Evolutionary conservation across 2,888 invertebrate species (phyloP), one percentile per base, ranked within the genome.

Genomic region (Allygus modestus): DNA sequence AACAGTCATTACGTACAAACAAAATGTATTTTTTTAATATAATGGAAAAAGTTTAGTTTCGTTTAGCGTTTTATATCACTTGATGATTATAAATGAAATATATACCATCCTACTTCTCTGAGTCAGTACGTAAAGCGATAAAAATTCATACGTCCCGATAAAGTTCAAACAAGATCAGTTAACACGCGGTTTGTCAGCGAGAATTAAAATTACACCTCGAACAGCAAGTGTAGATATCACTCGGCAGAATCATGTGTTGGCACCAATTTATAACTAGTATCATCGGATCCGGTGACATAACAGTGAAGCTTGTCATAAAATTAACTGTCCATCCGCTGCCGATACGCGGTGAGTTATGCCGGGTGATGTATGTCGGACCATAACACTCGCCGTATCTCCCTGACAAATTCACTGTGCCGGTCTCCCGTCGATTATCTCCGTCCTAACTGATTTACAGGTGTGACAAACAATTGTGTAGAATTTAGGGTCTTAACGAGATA

Each of bases 291-390:
- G 28, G 65, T 65, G 65, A 65, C 65, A 65, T 65, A 65, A 65
- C 15, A 5, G 65, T 65, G 65, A 65, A 65, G 65, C 65, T 17
- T 65, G 65, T 65, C 65, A 65, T 65, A 65, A 65, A 65, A 65
- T 65, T 65, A 65, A 31, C 65, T 28, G 65, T 23, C 28, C 65
- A 65, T 65, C 65, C 65, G 65, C 28, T 65, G 65, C 65, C 65
- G 65, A 65, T 65, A 65, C 31, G 58, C 58, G 12, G 26, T 20
- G 58, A 58, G 58, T 23, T 58, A 58, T 20, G 23, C 26, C 23
- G 1, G 58, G 4, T 23, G 5, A 51, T 17, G 58, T 23, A 46
- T 12, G 23, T 51, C 51, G 12, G n/a, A 4, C 51, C 46, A 46
- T 17, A 46, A 46, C 46, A 46, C 46, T 46, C 46, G 46, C 46